Conservation (phyloP, 2,888 invertebrate genomes). For the Ctena decussata region DNA sequence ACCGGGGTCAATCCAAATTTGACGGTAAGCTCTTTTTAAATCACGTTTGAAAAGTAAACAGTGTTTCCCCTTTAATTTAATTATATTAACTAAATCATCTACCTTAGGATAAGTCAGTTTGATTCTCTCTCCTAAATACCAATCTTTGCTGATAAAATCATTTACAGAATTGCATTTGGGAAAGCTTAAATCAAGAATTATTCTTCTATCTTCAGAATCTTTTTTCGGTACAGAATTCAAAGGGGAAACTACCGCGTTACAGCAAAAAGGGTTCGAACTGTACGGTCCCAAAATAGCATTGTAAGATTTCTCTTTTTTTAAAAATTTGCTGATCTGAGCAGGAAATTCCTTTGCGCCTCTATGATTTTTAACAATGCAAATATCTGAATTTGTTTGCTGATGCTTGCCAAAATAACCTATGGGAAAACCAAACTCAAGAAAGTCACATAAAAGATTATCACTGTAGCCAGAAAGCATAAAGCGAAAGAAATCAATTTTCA, state of each 20-base stretch:
- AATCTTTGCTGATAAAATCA: not conserved
- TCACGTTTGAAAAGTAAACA: too few relatives aligned
- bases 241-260: not conserved
- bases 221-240: constrained; percentile 2
- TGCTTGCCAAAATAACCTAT: not conserved
- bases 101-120: too few relatives aligned
- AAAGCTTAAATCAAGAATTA: constrained; percentile 3
- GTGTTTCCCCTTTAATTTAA: too few relatives aligned
- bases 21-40: too few relatives aligned
- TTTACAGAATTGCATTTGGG: not conserved
- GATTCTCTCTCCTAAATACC: too few relatives aligned
- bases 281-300: not conserved
- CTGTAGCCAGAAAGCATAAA: too few relatives aligned
- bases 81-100: too few relatives aligned
- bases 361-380: not conserved
- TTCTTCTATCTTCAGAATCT: not conserved
- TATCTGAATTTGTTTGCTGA: too few relatives aligned
- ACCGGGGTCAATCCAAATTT: too few relatives aligned
- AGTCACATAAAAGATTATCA: too few relatives aligned
- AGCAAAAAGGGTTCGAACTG: not conserved
- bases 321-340: not conserved
- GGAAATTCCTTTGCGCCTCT: not conserved
- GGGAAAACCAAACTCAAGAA: constrained; percentile 4
- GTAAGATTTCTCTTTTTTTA: not conserved
- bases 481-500: too few relatives aligned